A percentile compares a stretch with the other conserved stretches of the same genome.
Evolutionary conservation across 1,140 invertebrate species (phyloP).

Genomic region (Chlorops oryzae): DNA sequence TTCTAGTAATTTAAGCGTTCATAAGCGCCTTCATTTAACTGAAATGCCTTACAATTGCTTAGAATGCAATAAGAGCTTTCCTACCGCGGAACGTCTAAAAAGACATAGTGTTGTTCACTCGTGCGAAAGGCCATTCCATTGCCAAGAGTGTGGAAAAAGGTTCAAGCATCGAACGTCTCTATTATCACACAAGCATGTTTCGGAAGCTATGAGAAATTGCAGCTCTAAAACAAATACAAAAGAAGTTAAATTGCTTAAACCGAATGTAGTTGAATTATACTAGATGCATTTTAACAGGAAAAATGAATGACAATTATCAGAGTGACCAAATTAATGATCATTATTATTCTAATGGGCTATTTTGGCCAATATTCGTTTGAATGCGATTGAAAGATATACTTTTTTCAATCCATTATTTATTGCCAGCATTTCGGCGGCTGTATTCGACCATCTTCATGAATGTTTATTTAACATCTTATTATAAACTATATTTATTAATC

Average conservation of each 20-base stretch:
- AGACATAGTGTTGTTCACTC: slow-evolving; percentile 36
- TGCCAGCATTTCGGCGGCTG: too few relatives aligned
- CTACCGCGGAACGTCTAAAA: slow-evolving; percentile 35
- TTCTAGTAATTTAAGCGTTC: slow-evolving; percentile 47
- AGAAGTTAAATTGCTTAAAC: slow-evolving; percentile 9
- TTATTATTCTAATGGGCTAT: too few relatives aligned
- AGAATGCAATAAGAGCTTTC: slow-evolving; percentile 33
- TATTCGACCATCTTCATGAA: too few relatives aligned
- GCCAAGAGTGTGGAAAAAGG: slow-evolving; percentile 22
- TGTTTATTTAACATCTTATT: too few relatives aligned
- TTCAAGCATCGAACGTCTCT: slow-evolving; percentile 20
- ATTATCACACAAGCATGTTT: slow-evolving; percentile 6
- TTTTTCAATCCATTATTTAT: too few relatives aligned
- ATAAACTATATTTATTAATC: too few relatives aligned
- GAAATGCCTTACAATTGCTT: slow-evolving; percentile 54
- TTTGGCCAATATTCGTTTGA: too few relatives aligned
- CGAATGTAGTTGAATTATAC: slow-evolving; percentile 8
- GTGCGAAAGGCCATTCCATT: slow-evolving; percentile 28
- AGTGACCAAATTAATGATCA: too few relatives aligned
- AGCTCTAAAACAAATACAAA: slow-evolving; percentile 1
- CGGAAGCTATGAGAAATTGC: slow-evolving; percentile 5
- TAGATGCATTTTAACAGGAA: too few relatives aligned
- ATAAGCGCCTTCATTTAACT: slow-evolving; percentile 58
- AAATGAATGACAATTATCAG: too few relatives aligned
- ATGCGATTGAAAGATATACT: too few relatives aligned